These are phyloP conservation scores for Gopherus evgoodei DNA, from an alignment of 2,113 vertebrate genomes.

Conservation along the genomic window DNA sequence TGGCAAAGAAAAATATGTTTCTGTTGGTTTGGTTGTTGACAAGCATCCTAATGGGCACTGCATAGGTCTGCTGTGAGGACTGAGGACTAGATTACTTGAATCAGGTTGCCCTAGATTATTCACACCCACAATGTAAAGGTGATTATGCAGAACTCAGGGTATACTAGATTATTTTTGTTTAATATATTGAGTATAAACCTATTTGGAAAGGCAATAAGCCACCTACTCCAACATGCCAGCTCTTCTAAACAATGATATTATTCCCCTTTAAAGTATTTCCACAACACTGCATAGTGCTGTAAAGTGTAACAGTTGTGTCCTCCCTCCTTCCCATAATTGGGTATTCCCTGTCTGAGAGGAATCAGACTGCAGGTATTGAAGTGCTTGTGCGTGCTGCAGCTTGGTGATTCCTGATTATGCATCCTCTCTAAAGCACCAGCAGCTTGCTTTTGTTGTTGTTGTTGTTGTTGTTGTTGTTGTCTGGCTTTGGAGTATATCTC, in stretches of 20 bases:
- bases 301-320: constrained; percentile 48
- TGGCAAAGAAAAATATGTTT: not conserved
- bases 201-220: not conserved
- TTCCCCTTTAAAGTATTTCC: constrained; percentile 13
- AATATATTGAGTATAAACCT: not conserved
- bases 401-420: constrained; percentile 24
- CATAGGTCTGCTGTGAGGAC: not conserved
- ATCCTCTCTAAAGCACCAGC: not conserved
- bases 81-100: not conserved
- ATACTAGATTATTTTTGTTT: not conserved
- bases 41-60: not conserved
- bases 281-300: not conserved
- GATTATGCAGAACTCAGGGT: not conserved
- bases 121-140: not conserved
- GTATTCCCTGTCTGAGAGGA: constrained; percentile 56
- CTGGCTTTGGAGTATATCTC: not conserved
- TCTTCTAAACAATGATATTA: not conserved
- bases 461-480: constrained; percentile 57
- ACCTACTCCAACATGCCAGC: not conserved
- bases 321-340: constrained; percentile 50
- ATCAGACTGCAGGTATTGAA: constrained; percentile 27
- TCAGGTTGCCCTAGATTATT: not conserved
- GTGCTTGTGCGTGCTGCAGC: not conserved
- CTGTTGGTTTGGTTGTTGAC: not conserved
- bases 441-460: constrained; percentile 33